These are phyloP conservation scores for Prorops nasuta DNA, from an alignment of 1,140 invertebrate genomes.

Conservation along the genomic window DNA sequence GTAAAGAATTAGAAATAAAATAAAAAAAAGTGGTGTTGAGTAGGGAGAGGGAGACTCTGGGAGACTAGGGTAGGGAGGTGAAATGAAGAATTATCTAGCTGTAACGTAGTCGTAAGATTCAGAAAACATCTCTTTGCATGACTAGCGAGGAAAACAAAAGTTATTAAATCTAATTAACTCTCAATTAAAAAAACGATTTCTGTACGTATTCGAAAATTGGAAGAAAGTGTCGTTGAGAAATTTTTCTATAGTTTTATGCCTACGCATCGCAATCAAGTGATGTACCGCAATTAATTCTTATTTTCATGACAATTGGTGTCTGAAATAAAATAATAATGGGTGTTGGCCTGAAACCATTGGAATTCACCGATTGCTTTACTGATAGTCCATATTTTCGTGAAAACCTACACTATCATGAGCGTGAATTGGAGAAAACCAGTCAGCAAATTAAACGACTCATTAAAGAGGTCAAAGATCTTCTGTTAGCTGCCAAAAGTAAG, in stretches of 20 bases:
- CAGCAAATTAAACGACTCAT: constrained; percentile 94
- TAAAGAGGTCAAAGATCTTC: constrained; percentile 92
- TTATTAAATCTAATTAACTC: background rate
- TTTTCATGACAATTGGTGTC: background rate
- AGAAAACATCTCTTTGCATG: constrained; percentile 17
- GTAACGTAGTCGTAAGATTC: no score
- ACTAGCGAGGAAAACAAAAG: constrained; percentile 15
- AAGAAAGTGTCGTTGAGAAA: no score
- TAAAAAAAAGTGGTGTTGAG: no score
- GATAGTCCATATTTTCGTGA: constrained; percentile 96
- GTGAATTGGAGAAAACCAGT: constrained; percentile 92
- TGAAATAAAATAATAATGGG: constrained; percentile 53
- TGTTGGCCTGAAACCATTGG: constrained; percentile 90
- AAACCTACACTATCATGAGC: constrained; percentile 94
- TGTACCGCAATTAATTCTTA: background rate
- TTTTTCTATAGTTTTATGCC: background rate
- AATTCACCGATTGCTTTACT: constrained; percentile 95
- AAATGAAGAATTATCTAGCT: no score
- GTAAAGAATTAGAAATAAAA: no score
- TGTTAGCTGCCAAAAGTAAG: constrained; percentile 91
- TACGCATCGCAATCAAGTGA: background rate
- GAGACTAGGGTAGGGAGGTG: no score
- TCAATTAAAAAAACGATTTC: background rate
- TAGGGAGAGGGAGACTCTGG: no score
- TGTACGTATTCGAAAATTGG: no score